Base-by-base conservation (phyloP, 2,113 vertebrate genomes). In the Mesocricetus auratus region DNA sequence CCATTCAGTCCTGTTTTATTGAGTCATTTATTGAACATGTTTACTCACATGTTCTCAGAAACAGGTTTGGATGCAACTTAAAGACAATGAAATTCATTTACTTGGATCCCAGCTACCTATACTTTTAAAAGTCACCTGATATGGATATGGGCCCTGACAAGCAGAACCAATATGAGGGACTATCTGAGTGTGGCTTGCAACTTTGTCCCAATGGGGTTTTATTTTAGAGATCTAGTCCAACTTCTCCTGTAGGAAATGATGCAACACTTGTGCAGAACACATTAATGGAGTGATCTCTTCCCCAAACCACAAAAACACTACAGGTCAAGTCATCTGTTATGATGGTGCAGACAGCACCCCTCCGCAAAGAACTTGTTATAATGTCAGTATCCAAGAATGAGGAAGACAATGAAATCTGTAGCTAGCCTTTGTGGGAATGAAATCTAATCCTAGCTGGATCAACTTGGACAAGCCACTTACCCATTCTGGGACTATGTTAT, bases 1-100 rank as follows among this genome's bases (percentile, higher is more conserved):
- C 9, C 29, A 13, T 31, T 7, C 19, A 33, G 33, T 21, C 39
- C 17, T 33, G 8, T 64, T 90, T 87, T 62, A 94, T 5, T 83
- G 69, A 79, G 50, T 42, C 42, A n/a, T 45, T 96, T 87, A 93
- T 85, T 90, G 53, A 12, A 81, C 10, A 56, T 42, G 10, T 68
- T 83, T 89, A 7, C 22, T 91, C 39, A 71, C 0, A 11, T 60
- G 85, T 94, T 66, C 73, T 94, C 64, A 77, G 56, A 81, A 94
- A 93, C 45, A 89, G 89, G 31, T 29, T 85, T 74, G 29, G 58
- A 66, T 81, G 60, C 62, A 96, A 87, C 4, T 94, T 66, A 71
- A 91, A 36, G 69, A 78, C 47, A 82, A 47, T 86, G 50, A 90
- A 91, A 82, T 73, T 64, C 36, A 50, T 26, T 78, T 69, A 91